Evolutionary conservation across 1,140 invertebrate species (phyloP), one percentile per base, ranked within the genome.

Genomic region (Neuroterus valhalla): DNA sequence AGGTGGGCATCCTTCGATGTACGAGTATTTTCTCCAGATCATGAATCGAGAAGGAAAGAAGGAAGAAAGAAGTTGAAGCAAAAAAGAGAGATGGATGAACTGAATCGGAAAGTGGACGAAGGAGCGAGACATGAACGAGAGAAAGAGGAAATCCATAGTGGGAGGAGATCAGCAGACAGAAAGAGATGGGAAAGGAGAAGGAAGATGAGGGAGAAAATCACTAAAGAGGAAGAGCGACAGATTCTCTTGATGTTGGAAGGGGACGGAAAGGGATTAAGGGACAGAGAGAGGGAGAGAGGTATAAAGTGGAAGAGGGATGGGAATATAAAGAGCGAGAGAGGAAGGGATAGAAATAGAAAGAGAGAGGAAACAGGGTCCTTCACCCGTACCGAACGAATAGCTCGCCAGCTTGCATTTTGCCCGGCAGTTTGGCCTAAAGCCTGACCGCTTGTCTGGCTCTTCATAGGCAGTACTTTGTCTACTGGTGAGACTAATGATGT

Each of bases 281-380:
- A 38, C 10, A 38, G 31, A 38, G 10, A 38, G 31, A 1, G 31
- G 10, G 6, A 38, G 31, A 38, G 10, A 38, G 31, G 31, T 5
- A 38, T 8, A 8, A 78, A 77, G 78, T 55, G 71, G 62, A 68
- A 80, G 73, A 72, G 77, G 75, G 62, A 72, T 17, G n/a, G 52
- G 10, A 70, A 43, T 67, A 21, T 72, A 71, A 8, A 55, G 26
- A 69, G 76, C 68, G 77, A 71, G 68, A 67, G 76, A 67, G 75
- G 76, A 70, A 74, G 72, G 75, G 70, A 70, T 55, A 70, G 50
- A 62, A 52, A 38, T 50, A 66, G 78, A 67, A 67, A 68, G 76
- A 75, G 72, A 78, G 69, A 78, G 74, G 10, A 38, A 38, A 83
- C 78, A 79, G 77, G 83, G 79, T 84, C 80, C 79, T 84, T 84